phyloP scores from a whole-genome alignment of 2,113 vertebrate genomes.

The Campylomormyrus tamandua region DNA sequence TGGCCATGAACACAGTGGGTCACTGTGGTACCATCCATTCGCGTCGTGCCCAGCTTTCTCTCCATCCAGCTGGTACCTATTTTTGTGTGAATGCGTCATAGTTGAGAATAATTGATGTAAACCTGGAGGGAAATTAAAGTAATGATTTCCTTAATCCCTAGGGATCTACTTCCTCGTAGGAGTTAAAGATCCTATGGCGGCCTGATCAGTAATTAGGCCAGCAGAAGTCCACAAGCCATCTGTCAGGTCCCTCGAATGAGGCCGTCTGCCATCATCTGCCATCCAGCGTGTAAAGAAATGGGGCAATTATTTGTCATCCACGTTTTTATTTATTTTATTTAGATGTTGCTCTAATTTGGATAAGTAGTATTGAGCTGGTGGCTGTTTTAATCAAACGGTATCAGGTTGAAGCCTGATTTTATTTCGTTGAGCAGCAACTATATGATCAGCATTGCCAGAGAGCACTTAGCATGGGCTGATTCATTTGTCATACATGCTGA shows the following conservation, averaged over 20 bases:
- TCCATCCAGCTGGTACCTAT: not conserved
- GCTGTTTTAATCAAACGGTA: not conserved
- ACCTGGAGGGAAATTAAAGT: not conserved
- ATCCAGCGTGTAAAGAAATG: not conserved
- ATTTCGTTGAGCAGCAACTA: not conserved
- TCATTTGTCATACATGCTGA: not conserved
- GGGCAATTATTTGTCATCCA: not conserved
- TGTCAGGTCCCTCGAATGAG: not conserved
- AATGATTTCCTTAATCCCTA: not conserved
- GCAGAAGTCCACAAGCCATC: not conserved
- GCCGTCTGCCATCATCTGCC: not conserved
- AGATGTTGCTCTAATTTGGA: not conserved
- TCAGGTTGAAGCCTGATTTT: not conserved
- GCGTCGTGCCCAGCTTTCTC: not conserved
- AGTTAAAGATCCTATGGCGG: not conserved
- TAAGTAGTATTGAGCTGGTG: not conserved
- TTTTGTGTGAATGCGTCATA: not conserved
- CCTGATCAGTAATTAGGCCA: slow-evolving; percentile 15
- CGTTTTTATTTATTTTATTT: not conserved
- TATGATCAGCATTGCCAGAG: not conserved
- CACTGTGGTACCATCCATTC: not conserved
- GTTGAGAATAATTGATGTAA: not conserved
- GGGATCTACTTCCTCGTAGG: not conserved
- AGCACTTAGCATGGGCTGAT: not conserved
- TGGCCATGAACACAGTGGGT: not conserved